Evolutionary conservation across 2,797 vertebrate species (phyloP).

Genomic region (Megaceryle alcyon): DNA sequence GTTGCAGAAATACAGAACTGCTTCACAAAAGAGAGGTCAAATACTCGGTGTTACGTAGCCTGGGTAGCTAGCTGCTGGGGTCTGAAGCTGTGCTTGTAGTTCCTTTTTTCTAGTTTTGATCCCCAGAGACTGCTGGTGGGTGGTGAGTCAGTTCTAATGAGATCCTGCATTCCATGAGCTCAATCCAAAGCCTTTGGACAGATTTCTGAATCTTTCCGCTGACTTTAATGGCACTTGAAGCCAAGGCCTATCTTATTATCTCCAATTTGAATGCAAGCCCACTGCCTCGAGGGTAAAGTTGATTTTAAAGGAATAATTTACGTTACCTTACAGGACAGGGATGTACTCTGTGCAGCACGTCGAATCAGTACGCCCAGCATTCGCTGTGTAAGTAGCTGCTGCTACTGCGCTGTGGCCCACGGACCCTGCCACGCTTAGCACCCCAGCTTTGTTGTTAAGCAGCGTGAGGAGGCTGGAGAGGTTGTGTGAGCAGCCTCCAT

Average conservation of each 20-base stretch:
- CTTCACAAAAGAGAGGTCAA: not conserved
- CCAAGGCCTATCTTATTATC: not conserved
- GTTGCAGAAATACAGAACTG: not conserved
- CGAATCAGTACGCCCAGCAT: not conserved
- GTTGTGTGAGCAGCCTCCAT: not conserved
- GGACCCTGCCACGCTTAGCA: not conserved
- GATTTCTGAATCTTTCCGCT: not conserved
- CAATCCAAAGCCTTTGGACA: not conserved
- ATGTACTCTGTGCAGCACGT: not conserved
- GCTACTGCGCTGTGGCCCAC: not conserved
- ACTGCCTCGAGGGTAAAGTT: not conserved
- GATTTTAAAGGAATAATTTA: not conserved
- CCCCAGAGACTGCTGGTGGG: not conserved
- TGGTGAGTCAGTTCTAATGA: not conserved
- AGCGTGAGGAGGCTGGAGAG: not conserved
- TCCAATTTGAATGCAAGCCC: not conserved
- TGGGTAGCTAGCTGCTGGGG: not conserved
- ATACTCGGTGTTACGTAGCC: rapidly evolving
- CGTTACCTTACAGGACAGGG: not conserved
- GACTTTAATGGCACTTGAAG: not conserved
- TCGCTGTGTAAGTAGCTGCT: not conserved
- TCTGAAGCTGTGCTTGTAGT: not conserved
- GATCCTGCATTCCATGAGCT: not conserved
- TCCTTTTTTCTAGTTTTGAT: not conserved
- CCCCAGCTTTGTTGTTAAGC: not conserved